These are phyloP conservation scores for Sebastes steindachneri DNA, from an alignment of 2,797 vertebrate species.

Conservation along the genomic window DNA sequence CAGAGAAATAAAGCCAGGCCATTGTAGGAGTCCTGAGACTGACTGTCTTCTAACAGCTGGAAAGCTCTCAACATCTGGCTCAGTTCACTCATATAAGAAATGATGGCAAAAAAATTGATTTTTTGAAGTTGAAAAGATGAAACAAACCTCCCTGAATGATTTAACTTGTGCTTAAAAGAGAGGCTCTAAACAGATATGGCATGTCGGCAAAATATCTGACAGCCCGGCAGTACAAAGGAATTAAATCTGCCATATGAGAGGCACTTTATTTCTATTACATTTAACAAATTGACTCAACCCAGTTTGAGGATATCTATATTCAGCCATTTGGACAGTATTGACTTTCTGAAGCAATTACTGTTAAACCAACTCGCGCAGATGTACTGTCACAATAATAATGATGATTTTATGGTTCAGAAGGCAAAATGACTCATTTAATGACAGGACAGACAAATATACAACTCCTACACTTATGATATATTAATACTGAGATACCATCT, in stretches of 20 bases:
- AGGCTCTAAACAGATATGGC: slow-evolving; percentile 22
- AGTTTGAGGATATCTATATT: slow-evolving; percentile 47
- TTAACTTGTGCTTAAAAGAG: slow-evolving; percentile 29
- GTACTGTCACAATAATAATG: background rate
- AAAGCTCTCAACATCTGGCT: slow-evolving; percentile 25
- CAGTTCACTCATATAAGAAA: background rate
- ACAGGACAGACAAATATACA: slow-evolving; percentile 3
- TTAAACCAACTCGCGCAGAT: slow-evolving; percentile 23
- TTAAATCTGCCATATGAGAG: slow-evolving; percentile 29
- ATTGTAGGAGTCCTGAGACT: background rate
- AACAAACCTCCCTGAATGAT: slow-evolving; percentile 22
- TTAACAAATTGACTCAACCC: slow-evolving; percentile 43
- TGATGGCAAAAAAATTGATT: background rate
- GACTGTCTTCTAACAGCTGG: slow-evolving; percentile 8
- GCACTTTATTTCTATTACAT: slow-evolving; percentile 43
- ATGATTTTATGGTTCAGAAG: background rate
- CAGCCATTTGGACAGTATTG: slow-evolving; percentile 26
- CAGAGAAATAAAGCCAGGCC: slow-evolving; percentile 19
- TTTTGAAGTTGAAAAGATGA: slow-evolving; percentile 1
- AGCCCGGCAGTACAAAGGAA: slow-evolving; percentile 47
- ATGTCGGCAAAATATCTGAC: slow-evolving; percentile 39
- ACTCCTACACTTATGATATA: background rate
- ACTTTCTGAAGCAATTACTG: slow-evolving; percentile 34
- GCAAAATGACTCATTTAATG: background rate
- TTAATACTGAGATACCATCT: background rate